A percentile compares a stretch with the other conserved stretches of the same genome.
Conservation (phyloP, 2,888 invertebrate species). For the Plebejus argus region DNA sequence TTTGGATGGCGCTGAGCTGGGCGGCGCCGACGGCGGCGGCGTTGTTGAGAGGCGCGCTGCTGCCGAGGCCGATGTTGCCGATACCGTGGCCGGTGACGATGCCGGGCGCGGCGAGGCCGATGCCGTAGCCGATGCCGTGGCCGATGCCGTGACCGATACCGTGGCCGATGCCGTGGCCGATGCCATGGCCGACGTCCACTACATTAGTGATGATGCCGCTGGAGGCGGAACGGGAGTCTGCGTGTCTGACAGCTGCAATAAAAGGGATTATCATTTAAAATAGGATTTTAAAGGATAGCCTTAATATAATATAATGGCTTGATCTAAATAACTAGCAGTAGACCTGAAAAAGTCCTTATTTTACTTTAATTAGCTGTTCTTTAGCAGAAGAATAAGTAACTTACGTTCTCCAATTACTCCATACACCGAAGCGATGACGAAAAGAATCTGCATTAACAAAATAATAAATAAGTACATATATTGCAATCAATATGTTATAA, state of each 20-base stretch:
- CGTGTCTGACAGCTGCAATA: slow-evolving; percentile 33
- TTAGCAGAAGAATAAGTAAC: slow-evolving; percentile 32
- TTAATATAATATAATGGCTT: too few species aligned
- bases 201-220: slow-evolving; percentile 49
- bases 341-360: too few species aligned
- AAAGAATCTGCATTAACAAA: slow-evolving; percentile 58
- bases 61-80: slow-evolving; percentile 38
- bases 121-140: slow-evolving; percentile 33
- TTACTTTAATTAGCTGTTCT: not conserved
- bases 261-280: too few species aligned
- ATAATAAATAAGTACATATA: not conserved
- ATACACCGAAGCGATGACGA: slow-evolving; percentile 70
- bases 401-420: slow-evolving; percentile 67
- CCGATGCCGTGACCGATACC: slow-evolving; percentile 28
- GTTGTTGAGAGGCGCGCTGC: slow-evolving; percentile 59
- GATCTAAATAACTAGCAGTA: too few species aligned
- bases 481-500: not conserved
- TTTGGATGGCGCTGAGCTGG: slow-evolving; percentile 72
- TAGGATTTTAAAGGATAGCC: too few species aligned
- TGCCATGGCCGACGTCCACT: slow-evolving; percentile 33
- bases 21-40: slow-evolving; percentile 71
- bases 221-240: slow-evolving; percentile 56
- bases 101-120: slow-evolving; percentile 30
- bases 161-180: slow-evolving; percentile 33
- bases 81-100: slow-evolving; percentile 31